phyloP scores from a whole-genome alignment of 1,140 invertebrate species.

The Ceratina japonica region DNA sequence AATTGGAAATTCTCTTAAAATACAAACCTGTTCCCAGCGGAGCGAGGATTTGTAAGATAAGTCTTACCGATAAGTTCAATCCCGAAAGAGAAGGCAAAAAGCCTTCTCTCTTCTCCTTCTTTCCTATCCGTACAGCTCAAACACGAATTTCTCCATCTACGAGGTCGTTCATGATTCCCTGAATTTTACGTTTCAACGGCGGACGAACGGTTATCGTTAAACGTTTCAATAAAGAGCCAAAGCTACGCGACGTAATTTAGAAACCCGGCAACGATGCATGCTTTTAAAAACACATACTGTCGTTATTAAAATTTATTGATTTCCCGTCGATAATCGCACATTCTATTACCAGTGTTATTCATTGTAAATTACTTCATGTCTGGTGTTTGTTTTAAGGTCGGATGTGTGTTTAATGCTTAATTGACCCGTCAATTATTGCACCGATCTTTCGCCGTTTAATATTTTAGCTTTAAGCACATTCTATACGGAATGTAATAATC shows the following conservation, averaged over 20 bases:
- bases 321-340: not conserved
- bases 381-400: not conserved
- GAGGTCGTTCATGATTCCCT: not conserved
- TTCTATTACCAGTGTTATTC: not conserved
- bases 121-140: not conserved
- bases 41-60: conserved; percentile 15
- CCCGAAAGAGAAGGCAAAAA: not conserved
- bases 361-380: not conserved
- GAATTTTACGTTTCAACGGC: conserved; percentile 7
- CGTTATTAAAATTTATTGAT: not conserved
- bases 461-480: conserved; percentile 3
- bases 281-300: not conserved
- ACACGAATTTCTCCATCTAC: not conserved
- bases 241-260: too few species aligned
- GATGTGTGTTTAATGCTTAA: conserved; percentile 20
- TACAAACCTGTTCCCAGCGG: not conserved
- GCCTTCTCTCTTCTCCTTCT: not conserved
- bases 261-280: not conserved
- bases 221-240: not conserved
- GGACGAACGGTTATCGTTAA: not conserved
- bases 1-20: conserved; percentile 1
- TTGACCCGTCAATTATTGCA: conserved; percentile 17
- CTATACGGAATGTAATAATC: too few species aligned
- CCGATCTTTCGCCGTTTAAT: conserved; percentile 3
- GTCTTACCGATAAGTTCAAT: conserved; percentile 22